phyloP scores from a whole-genome alignment of 2,113 vertebrate genomes.

The Sceloporus undulatus region DNA sequence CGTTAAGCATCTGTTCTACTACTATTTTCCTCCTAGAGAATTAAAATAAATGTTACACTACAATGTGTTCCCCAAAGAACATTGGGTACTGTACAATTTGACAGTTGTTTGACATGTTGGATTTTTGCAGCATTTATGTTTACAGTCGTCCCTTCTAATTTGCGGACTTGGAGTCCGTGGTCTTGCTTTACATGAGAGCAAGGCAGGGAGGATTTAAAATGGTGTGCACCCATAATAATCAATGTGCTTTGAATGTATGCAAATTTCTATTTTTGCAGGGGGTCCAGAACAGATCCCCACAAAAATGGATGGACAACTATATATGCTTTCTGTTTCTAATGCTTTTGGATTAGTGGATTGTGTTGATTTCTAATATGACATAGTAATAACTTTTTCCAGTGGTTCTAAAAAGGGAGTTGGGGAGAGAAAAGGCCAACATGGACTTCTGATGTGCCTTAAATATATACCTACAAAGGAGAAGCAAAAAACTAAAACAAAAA shows the following conservation, averaged over 20 bases:
- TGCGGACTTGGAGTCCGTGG: no score
- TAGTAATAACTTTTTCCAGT: background rate
- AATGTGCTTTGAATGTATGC: no score
- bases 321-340: conserved; percentile 9
- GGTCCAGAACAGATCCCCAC: no score
- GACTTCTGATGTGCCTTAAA: background rate
- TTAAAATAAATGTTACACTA: conserved; percentile 23
- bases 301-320: no score
- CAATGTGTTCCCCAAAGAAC: background rate
- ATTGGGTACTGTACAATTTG: background rate
- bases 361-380: background rate
- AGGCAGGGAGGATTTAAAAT: no score
- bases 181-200: no score
- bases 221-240: no score
- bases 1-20: conserved; percentile 14
- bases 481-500: background rate
- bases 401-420: background rate
- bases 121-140: conserved; percentile 5
- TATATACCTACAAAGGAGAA: background rate
- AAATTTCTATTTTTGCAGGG: no score
- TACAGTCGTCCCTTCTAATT: no score
- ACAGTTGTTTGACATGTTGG: conserved; percentile 35
- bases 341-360: background rate
- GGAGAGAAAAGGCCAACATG: no score
- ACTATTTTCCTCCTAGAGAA: background rate